Conservation (phyloP, 1,140 invertebrate species). For the Eciton burchellii region DNA sequence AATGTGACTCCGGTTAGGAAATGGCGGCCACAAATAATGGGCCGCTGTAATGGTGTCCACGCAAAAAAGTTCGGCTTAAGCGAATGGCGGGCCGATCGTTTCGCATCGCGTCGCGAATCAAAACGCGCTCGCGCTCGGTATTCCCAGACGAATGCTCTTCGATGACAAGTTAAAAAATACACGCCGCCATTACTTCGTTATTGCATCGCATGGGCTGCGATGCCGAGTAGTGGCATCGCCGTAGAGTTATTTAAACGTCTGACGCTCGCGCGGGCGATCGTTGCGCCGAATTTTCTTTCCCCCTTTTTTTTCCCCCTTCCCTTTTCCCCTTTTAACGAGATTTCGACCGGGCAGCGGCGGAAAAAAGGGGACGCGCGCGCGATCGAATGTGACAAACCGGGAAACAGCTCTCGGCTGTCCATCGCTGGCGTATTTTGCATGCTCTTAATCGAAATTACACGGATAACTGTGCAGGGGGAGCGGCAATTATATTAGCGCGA, state of each 20-base stretch:
- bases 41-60: conserved; percentile 41
- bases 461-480: neutral
- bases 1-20: conserved; percentile 39
- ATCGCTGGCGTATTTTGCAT: neutral
- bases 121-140: conserved; percentile 4
- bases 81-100: conserved; percentile 44
- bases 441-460: conserved; percentile 4
- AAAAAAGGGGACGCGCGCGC: neutral
- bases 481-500: neutral
- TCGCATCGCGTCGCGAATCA: conserved; percentile 23
- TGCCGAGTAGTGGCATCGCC: neutral
- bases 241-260: conserved; percentile 37
- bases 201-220: conserved; percentile 27
- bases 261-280: neutral
- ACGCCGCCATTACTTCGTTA: conserved; percentile 37
- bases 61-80: conserved; percentile 25
- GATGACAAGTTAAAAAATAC: conserved; percentile 49
- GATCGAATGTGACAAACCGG: conserved; percentile 1
- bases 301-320: too few relatives aligned
- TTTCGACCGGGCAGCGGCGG: neutral
- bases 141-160: conserved; percentile 28
- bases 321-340: too few relatives aligned
- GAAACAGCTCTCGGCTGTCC: neutral
- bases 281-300: conserved; percentile 27
- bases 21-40: conserved; percentile 45